Evolutionary conservation across 2,113 vertebrate species (phyloP).

Genomic region (Megalops atlanticus): DNA sequence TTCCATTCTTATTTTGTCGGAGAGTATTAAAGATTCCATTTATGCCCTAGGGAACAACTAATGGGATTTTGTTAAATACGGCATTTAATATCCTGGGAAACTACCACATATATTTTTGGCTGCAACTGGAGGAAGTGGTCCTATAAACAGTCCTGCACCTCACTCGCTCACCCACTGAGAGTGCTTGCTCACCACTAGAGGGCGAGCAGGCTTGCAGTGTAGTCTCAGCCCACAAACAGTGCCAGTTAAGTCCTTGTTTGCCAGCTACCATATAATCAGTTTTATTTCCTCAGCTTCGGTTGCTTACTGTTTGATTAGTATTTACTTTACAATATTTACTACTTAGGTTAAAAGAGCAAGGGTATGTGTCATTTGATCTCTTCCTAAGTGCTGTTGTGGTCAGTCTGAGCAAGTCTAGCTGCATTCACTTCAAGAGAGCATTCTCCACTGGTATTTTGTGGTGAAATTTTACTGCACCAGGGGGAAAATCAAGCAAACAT

Average conservation of each 20-base stretch:
- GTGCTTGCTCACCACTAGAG: not conserved
- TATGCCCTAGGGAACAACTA: constrained; percentile 8
- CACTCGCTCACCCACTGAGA: too few species aligned
- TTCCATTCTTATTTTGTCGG: not conserved
- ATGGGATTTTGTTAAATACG: constrained; percentile 5
- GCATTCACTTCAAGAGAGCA: not conserved
- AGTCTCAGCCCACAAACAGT: not conserved
- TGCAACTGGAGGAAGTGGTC: not conserved
- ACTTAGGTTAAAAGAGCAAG: not conserved
- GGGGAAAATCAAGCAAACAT: not conserved
- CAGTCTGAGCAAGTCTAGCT: not conserved
- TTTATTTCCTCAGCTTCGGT: not conserved
- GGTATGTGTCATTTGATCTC: not conserved
- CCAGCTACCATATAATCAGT: constrained; percentile 3
- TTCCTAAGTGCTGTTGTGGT: not conserved
- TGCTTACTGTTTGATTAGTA: not conserved
- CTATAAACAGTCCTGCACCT: not conserved
- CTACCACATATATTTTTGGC: not conserved
- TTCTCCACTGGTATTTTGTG: not conserved
- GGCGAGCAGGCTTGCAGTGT: not conserved
- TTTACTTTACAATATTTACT: not conserved
- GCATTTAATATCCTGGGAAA: not conserved
- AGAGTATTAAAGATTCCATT: not conserved
- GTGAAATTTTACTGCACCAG: not conserved
- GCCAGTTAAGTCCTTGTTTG: not conserved